Base-by-base conservation (phyloP, 2,888 invertebrate genomes). In the Epirrhoe alternata region DNA sequence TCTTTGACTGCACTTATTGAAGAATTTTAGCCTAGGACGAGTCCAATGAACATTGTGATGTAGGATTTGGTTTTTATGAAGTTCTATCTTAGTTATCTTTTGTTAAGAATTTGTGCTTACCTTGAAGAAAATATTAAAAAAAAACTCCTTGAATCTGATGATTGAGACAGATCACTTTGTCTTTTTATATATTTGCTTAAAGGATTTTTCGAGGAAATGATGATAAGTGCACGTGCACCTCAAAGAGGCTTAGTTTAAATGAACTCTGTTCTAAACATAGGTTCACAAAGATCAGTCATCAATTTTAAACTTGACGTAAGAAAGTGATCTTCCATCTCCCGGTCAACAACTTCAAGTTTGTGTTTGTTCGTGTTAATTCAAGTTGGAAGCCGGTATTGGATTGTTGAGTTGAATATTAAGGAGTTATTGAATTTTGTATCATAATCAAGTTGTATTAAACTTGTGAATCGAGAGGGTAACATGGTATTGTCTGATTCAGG, bases 381-480 rank as follows among this genome's bases (percentile, higher is more conserved):
- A 66, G 69, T 69, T 69, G 35, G 55, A 66, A 66, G 53, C 64
- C 62, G 60, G 64, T 61, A 66, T 69, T 66, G 69, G 64, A 55
- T 65, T 68, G 68, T 72, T 57, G 71, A 68, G 66, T 49, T 59
- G 71, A 72, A 74, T 74, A 72, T 70, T 72, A 74, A 74, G 71
- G 64, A 56, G 57, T 67, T 74, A 74, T 74, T 71, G 74, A 71
- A 67, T 68, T 68, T 57, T 64, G 64, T 68, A 56, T 52, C 50
- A 51, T 54, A 42, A 12, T 42, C 38, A 42, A 42, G 12, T 12
- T 42, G 12, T 42, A 42, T 12, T 42, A 12, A 42, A 42, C 12
- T 42, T 42, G 12, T 12, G 12, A 12, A 42, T 12, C 38, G 0
- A 12, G 4, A 42, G 38, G 5, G 38, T 12, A 33, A 33, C 7